Evolutionary conservation across 2,888 invertebrate species (phyloP), one percentile per base, ranked within the genome.

Genomic region (Gerris lacustris): DNA sequence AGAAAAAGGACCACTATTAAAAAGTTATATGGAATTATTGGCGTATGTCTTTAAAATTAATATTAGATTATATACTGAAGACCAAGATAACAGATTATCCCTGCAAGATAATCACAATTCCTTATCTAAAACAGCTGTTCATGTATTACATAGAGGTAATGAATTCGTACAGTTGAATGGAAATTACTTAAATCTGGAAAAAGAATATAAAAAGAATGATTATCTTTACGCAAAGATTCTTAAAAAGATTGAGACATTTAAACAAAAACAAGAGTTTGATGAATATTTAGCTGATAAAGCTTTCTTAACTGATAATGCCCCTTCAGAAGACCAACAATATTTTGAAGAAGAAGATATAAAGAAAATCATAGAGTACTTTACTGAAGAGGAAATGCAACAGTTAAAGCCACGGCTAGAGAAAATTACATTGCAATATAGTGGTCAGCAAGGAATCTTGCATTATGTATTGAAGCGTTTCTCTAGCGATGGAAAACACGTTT

Each of bases 401-500:
- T 11, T 55, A 15, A 55, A 55, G 55, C 11, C 9, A 55, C 9
- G 15, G 55, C 15, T 55, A 11, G 55, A 55, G 5, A 55, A 55
- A 55, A 9, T 55, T 55, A 31, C 31, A 31, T 31, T 31, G 1
- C 55, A 55, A 5, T 55, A 11, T 55, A 15, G 9, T 55, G 55
- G 15, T 15, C 68, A 72, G 45, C 55, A 71, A 64, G 68, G 66
- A 11, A 71, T 74, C 55, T 67, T 76, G 44, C 68, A 70, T 66
- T 66, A 71, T 55, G 67, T 76, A 44, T 69, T 45, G 43, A 67
- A 71, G 44, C 73, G 74, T 17, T 74, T 76, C 71, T 18, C 67
- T 45, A 72, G 9, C 31, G 74, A 76, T 71, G 74, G 75, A 69
- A 72, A 18, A 18, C 70, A 74, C 62, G 45, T 75, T 15, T 72